These are phyloP conservation scores for Molossus alvarezi DNA, from an alignment of 2,797 vertebrate species.

Conservation along the genomic window DNA sequence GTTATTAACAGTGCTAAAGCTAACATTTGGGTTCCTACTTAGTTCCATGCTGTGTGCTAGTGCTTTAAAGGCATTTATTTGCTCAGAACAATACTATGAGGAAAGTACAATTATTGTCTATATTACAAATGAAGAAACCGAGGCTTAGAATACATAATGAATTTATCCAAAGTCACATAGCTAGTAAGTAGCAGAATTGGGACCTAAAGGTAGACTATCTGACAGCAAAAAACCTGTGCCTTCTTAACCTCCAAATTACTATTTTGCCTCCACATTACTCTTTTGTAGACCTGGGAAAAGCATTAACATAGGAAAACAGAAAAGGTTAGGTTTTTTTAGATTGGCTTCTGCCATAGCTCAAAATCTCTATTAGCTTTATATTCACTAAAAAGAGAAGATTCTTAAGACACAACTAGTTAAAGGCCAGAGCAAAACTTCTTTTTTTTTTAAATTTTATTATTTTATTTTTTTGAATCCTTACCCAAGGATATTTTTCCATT, in stretches of 20 bases:
- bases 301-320: conserved; percentile 51
- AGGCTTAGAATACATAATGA: conserved; percentile 59
- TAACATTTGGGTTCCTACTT: conserved; percentile 39
- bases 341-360: not conserved
- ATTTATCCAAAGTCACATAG: conserved; percentile 21
- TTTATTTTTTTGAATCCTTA: too few species aligned
- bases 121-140: conserved; percentile 65
- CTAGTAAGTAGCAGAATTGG: conserved; percentile 38
- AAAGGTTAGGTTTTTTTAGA: not conserved
- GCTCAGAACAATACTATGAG: conserved; percentile 56
- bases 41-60: conserved; percentile 40
- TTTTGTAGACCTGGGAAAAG: conserved; percentile 25
- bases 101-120: conserved; percentile 39
- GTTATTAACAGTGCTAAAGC: conserved; percentile 48
- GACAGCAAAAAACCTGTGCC: conserved; percentile 3
- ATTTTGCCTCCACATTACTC: conserved; percentile 30
- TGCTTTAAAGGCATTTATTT: conserved; percentile 47
- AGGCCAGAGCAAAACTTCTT: not conserved
- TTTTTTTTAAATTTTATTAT: too few species aligned
- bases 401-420: conserved; percentile 57
- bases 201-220: conserved; percentile 2
- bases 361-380: conserved; percentile 51
- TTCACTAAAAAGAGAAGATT: not conserved
- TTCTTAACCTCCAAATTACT: conserved; percentile 38
- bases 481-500: too few species aligned